Percentiles rank a stretch among this genome's conserved stretches.
phyloP scores from a whole-genome alignment of 2,888 invertebrate species.

The Hylaea fasciaria region DNA sequence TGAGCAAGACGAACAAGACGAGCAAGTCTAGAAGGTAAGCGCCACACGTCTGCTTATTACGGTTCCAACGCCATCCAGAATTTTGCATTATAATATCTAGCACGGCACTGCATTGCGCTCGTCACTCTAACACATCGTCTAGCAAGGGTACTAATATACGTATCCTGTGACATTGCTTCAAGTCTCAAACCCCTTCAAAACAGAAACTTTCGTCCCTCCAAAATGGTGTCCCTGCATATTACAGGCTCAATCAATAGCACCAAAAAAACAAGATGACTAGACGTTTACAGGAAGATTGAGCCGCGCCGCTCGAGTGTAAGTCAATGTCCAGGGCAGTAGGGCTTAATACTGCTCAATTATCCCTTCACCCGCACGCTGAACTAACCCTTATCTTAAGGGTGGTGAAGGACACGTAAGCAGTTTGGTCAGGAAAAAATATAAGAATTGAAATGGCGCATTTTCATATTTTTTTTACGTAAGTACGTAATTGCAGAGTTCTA shows the following conservation, averaged over 20 bases:
- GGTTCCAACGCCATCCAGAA: no score
- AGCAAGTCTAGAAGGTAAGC: no score
- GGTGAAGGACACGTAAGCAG: constrained; percentile 3
- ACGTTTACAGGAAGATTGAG: constrained; percentile 24
- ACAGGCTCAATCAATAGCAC: neutral
- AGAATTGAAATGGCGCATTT: neutral
- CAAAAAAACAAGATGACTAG: constrained; percentile 21
- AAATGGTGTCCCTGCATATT: constrained; percentile 1
- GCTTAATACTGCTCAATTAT: constrained; percentile 42
- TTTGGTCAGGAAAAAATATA: constrained; percentile 9
- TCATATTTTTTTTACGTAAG: neutral
- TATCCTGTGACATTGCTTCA: no score
- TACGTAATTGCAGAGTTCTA: no score
- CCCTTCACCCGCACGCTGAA: constrained; percentile 35
- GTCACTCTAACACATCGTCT: no score
- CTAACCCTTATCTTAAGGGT: constrained; percentile 30
- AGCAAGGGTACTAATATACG: no score
- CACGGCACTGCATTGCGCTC: no score
- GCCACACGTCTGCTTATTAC: no score
- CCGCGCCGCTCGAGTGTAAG: constrained; percentile 28
- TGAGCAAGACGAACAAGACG: no score
- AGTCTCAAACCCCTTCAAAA: no score
- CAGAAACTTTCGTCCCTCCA: no score
- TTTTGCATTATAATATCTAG: no score
- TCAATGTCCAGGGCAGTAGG: constrained; percentile 37